Evolutionary conservation across 2,797 vertebrate genomes (phyloP), one percentile per base, ranked within the genome.

Genomic region (Mionectes olivaceus): DNA sequence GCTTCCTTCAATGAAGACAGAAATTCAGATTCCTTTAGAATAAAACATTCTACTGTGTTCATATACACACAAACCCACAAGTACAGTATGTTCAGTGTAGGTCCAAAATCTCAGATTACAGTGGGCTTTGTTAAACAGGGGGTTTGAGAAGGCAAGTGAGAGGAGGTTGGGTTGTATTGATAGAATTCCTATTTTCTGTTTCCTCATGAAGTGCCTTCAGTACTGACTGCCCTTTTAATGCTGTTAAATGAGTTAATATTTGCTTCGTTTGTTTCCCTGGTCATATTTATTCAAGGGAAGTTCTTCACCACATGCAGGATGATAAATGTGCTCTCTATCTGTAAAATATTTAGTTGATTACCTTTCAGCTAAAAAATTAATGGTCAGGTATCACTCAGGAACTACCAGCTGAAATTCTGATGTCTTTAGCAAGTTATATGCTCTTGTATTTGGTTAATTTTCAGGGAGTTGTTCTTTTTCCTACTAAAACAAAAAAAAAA

Each of bases 51-150:
- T 25, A 44, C 16, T 18, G 0, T 37, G 8, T 44, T 10, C 25
- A 13, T 12, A 3, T 8, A 2, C 2, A 10, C 3, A 28, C 7
- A 33, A 5, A 14, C 3, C 23, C 14, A 35, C 10, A 27, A 5
- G 6, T 30, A 8, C 19, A 22, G 13, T 21, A 12, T 25, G 23
- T n/a, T 2, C 5, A 41, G 4, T 3, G 3, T 39, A 32, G 14
- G 22, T 73, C 35, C 41, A 52, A 23, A 15, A 57, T 56, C 23
- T 87, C 47, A 55, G 19, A 17, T 49, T 73, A 53, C 52, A 16
- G 1, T 4, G 9, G 22, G 22, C 41, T 83, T 77, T 47, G 5
- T 32, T 84, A 52, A 69, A 3, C 17, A 8, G 19, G 17, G 30
- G 2, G 2, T 25, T 70, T 65, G 37, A 74, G 33, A 87, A 61